Conservation (phyloP, 1,140 invertebrate species). For the Cotesia vestalis region DNA sequence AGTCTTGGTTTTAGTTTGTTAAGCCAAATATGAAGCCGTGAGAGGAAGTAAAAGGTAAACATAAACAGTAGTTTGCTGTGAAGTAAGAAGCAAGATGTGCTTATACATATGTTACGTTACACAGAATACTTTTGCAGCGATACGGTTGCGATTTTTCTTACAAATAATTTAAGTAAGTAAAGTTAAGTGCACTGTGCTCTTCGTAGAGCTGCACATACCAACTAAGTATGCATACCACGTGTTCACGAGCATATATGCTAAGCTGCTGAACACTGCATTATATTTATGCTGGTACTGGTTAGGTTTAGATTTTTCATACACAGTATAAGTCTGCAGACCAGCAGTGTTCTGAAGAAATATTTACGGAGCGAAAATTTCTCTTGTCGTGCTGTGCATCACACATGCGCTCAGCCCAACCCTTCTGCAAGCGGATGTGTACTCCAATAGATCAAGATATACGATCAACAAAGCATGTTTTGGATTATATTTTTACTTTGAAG, state of each 20-base stretch:
- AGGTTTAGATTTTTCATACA: neutral
- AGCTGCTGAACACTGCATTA: neutral
- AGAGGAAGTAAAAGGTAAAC: conserved; percentile 8
- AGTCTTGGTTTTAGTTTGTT: no score
- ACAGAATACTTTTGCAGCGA: neutral
- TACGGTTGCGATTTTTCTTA: conserved; percentile 36
- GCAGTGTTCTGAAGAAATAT: conserved; percentile 36
- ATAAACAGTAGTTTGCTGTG: neutral
- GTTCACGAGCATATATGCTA: conserved; percentile 20
- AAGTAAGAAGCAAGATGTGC: neutral
- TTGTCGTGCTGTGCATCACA: conserved; percentile 11
- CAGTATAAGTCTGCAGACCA: neutral
- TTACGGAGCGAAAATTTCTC: conserved; percentile 35
- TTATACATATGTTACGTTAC: conserved; percentile 7
- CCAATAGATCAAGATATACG: neutral
- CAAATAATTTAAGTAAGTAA: conserved; percentile 8
- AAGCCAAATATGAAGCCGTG: neutral
- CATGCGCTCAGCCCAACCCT: neutral
- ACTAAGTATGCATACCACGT: conserved; percentile 35
- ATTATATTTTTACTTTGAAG: conserved; percentile 4
- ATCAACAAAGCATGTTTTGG: conserved; percentile 5
- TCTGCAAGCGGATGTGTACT: conserved; percentile 15
- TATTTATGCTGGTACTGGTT: no score
- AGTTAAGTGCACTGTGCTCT: neutral
- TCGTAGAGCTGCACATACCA: conserved; percentile 15